Evolutionary conservation across 2,888 invertebrate genomes (phyloP).

Genomic region (Pterobdella sp.): DNA sequence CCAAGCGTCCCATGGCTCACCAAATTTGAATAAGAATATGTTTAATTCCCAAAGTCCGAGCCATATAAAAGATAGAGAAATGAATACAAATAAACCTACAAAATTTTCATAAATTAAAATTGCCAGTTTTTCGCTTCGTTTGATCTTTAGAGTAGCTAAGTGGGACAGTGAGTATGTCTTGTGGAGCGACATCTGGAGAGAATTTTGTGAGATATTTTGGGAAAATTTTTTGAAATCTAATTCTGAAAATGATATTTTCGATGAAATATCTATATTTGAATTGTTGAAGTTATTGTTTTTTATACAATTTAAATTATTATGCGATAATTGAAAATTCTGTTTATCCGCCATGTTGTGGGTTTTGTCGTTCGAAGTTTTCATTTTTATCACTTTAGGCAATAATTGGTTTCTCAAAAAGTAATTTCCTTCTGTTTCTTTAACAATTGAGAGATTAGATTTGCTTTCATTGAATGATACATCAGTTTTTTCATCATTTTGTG

Average conservation of each 20-base stretch:
- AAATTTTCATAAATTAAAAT: constrained; percentile 30
- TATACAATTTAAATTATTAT: too few species aligned
- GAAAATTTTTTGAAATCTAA: too few species aligned
- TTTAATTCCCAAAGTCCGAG: constrained; percentile 33
- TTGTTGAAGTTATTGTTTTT: too few species aligned
- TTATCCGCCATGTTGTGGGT: too few species aligned
- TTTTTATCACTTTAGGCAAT: neutral
- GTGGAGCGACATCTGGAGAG: too few species aligned
- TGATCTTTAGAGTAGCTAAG: neutral
- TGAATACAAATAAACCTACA: constrained; percentile 27
- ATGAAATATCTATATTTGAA: too few species aligned
- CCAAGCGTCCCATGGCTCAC: constrained; percentile 32
- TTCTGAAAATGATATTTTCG: too few species aligned
- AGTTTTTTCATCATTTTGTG: neutral
- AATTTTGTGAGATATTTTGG: too few species aligned
- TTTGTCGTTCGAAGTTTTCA: too few species aligned
- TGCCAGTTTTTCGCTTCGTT: neutral
- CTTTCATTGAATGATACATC: neutral
- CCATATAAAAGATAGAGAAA: constrained; percentile 30
- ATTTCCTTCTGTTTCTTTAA: neutral
- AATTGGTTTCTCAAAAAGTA: neutral
- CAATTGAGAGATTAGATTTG: neutral
- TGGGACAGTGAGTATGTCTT: neutral
- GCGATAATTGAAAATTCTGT: too few species aligned
- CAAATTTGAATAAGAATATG: constrained; percentile 26